Conservation (phyloP, 1,140 invertebrate genomes). For the Pseudomyrmex flavicornis region DNA sequence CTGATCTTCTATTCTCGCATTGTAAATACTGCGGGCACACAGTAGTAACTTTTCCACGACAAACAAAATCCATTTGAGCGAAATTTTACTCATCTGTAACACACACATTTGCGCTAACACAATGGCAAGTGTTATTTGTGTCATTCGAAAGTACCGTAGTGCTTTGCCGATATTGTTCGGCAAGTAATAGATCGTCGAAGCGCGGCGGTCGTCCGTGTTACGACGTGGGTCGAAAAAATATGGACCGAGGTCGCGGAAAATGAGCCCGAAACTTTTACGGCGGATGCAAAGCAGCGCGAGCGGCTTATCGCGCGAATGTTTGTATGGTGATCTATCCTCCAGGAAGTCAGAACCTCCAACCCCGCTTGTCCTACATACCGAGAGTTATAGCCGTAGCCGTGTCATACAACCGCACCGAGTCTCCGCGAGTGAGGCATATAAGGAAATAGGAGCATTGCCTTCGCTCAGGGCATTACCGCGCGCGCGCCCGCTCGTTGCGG, state of each 20-base stretch:
- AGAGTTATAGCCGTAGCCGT: constrained; percentile 71
- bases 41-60: neutral
- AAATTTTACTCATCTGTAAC: neutral
- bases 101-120: constrained; percentile 1
- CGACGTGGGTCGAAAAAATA: constrained; percentile 43
- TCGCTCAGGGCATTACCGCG: constrained; percentile 37
- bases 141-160: neutral
- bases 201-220: constrained; percentile 1
- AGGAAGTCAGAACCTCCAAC: constrained; percentile 70
- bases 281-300: constrained; percentile 63
- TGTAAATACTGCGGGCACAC: neutral
- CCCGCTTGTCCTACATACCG: constrained; percentile 72
- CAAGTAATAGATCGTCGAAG: constrained; percentile 44
- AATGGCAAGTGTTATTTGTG: neutral
- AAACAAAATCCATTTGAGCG: too few relatives aligned
- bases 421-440: constrained; percentile 61
- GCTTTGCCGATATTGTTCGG: constrained; percentile 1
- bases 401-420: constrained; percentile 71
- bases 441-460: constrained; percentile 72
- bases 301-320: constrained; percentile 71
- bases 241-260: constrained; percentile 63
- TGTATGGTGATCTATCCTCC: constrained; percentile 74
- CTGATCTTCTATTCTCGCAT: neutral
- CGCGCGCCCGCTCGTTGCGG: constrained; percentile 19
- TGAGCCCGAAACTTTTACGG: constrained; percentile 71